Conservation (phyloP, 1,140 invertebrate species). For the Elysia chlorotica region DNA sequence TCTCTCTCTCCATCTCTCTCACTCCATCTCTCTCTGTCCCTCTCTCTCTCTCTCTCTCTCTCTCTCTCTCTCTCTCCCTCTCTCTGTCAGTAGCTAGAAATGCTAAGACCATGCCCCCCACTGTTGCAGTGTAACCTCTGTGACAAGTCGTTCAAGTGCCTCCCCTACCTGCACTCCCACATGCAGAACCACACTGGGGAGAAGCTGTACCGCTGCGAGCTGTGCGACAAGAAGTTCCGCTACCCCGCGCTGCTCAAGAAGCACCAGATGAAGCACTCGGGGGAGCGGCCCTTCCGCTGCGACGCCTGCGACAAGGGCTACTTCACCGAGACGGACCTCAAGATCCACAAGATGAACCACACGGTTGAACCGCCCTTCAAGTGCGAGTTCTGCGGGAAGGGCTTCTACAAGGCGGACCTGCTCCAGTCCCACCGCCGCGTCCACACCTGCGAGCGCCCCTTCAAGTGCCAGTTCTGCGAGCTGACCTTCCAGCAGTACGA, state of each 20-base stretch:
- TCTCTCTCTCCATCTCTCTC: too few relatives aligned
- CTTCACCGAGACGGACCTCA: slow-evolving; percentile 8
- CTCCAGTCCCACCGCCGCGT: not conserved
- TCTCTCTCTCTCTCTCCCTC: too few relatives aligned
- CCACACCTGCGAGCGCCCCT: not conserved
- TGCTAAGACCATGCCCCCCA: too few relatives aligned
- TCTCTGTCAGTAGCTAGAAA: too few relatives aligned
- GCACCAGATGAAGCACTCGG: slow-evolving; percentile 88
- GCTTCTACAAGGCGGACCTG: slow-evolving; percentile 5
- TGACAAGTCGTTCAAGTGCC: slow-evolving; percentile 17
- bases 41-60: too few relatives aligned
- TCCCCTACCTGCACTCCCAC: slow-evolving; percentile 14
- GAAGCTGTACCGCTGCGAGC: slow-evolving; percentile 14
- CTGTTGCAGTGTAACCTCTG: slow-evolving; percentile 2
- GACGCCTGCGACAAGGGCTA: slow-evolving; percentile 26
- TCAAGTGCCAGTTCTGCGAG: slow-evolving; percentile 12
- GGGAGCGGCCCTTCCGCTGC: slow-evolving; percentile 65
- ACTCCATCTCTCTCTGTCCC: too few relatives aligned
- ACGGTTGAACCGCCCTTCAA: slow-evolving; percentile 2
- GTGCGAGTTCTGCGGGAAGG: slow-evolving; percentile 15
- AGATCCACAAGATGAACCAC: slow-evolving; percentile 19
- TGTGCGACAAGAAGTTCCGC: slow-evolving; percentile 54
- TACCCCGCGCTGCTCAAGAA: slow-evolving; percentile 93
- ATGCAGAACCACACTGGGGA: slow-evolving; percentile 16
- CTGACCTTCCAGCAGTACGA: not conserved